A percentile compares a stretch with the other conserved stretches of the same genome.
Conservation (phyloP, 1,140 invertebrate genomes). For the Linepithema humile region DNA sequence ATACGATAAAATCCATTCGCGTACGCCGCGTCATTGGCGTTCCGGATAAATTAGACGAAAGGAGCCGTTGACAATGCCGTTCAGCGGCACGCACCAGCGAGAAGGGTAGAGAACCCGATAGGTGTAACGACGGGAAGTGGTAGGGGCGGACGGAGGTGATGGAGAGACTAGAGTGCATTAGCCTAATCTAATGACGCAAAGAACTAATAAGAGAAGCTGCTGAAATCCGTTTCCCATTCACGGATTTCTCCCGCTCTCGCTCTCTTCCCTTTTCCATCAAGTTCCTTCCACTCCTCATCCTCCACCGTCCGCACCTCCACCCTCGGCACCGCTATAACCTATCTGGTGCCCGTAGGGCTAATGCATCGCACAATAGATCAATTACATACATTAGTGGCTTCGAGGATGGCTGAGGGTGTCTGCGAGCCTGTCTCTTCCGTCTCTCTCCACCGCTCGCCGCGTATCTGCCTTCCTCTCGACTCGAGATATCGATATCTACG, state of each 20-base stretch:
- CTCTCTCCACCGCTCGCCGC: background rate
- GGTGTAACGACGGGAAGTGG: slow-evolving; percentile 13
- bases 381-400: slow-evolving; percentile 81
- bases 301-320: slow-evolving; percentile 35
- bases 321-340: slow-evolving; percentile 62
- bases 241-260: slow-evolving; percentile 44
- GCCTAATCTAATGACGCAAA: slow-evolving; percentile 76
- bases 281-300: slow-evolving; percentile 50
- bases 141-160: slow-evolving; percentile 30
- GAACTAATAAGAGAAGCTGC: slow-evolving; percentile 75
- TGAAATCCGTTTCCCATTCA: slow-evolving; percentile 71
- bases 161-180: slow-evolving; percentile 68
- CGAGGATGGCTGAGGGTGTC: slow-evolving; percentile 70
- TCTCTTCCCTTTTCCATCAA: slow-evolving; percentile 65
- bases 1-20: background rate
- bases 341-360: slow-evolving; percentile 75
- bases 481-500: slow-evolving; percentile 72
- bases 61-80: slow-evolving; percentile 61
- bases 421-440: slow-evolving; percentile 58
- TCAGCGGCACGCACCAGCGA: slow-evolving; percentile 14
- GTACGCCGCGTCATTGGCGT: background rate
- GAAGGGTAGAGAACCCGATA: slow-evolving; percentile 32
- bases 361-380: slow-evolving; percentile 83
- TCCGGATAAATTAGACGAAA: slow-evolving; percentile 34
- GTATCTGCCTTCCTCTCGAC: slow-evolving; percentile 19